Evolutionary conservation across 2,113 vertebrate species (phyloP), one percentile per base, ranked within the genome.

Genomic region (Osmerus mordax): DNA sequence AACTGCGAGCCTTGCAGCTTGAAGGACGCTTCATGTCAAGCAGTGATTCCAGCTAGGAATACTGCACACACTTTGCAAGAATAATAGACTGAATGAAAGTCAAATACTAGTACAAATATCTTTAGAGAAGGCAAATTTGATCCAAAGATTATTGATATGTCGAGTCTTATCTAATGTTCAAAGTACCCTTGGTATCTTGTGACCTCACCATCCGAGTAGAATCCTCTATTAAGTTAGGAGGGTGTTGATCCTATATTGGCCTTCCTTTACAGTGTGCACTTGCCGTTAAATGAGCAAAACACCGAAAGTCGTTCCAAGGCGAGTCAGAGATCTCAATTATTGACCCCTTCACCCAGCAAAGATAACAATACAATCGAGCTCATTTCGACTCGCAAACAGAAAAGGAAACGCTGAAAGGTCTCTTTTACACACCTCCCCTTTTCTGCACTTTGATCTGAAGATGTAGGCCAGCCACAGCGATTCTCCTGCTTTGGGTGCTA

Each of bases 1-100:
- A 94, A 92, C 85, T 87, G 81, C 87, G 86, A 85, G 79, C 78
- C 92, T 90, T 89, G 89, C 89, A 88, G 80, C 89, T 15, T 56
- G 51, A 61, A 19, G 74, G 41, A 64, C 29, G 28, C 32, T n/a
- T 18, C 29, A 41, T 32, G 23, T 65, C 63, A 32, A 29, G 36
- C 14, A 14, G 9, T 19, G n/a, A 65, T 65, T 23, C 36, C 64
- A 65, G 9, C 32, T 15, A 23, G 36, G 64, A 15, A 51, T 47
- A 47, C 64, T 3, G 19, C 28, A 1, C 58, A 60, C 64, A 65
- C n/a, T 47, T 8, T 18, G 16, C 7, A 16, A 47, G 7, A 47
- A 47, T 64, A 3, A 18, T 18, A 36, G 29, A 15, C 32, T 41
- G 62, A 16, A 14, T 64, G 23, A 64, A 36, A 64, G 16, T 36